Evolutionary conservation across 2,113 vertebrate species (phyloP), one percentile per base, ranked within the genome.

Genomic region (Indicator indicator): DNA sequence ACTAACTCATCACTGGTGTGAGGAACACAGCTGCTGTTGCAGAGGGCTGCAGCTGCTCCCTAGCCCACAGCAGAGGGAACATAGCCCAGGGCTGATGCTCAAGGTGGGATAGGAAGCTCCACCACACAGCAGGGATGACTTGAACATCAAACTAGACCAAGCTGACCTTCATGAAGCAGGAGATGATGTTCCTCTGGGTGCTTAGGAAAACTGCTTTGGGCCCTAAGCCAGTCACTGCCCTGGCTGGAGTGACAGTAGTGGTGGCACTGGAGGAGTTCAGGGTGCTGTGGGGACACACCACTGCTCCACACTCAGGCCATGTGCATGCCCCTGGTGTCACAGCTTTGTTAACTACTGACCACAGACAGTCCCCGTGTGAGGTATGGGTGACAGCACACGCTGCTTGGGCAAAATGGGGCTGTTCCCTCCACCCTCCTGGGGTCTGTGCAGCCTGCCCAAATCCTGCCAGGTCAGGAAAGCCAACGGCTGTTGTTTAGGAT

Each of bases 61-160:
- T 76, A 46, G 65, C 3, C 9, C 1, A 0, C 1, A 2, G n/a
- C 6, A 3, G 50, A 46, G 30, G 30, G 38, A 42, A 5, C 2
- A 0, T 1, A 3, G 60, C 38, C 48, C 56, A 0, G 0, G 36
- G 50, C 6, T 55, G 72, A 15, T 38, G 68, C 52, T 32, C 26
- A 0, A 0, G 1, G 18, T 0, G 0, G 5, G 23, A 36, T 50
- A 14, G 32, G 8, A 4, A 38, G 44, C 0, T 82, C 33, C 23
- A 42, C 1, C 48, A 11, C 0, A 0, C 62, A 11, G n/a, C 0
- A 11, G 33, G 42, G 54, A 6, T 1, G 28, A 2, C 65, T 42
- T 0, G 0, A n/a, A 18, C 6, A 5, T 10, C 46, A 52, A 12
- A 28, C 32, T 30, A 30, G 64, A 4, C 13, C 24, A 50, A 1